Percentiles rank a stretch among this genome's conserved stretches.
phyloP scores from a whole-genome alignment of 2,888 invertebrate genomes.

The Dinocampus coccinellae region DNA sequence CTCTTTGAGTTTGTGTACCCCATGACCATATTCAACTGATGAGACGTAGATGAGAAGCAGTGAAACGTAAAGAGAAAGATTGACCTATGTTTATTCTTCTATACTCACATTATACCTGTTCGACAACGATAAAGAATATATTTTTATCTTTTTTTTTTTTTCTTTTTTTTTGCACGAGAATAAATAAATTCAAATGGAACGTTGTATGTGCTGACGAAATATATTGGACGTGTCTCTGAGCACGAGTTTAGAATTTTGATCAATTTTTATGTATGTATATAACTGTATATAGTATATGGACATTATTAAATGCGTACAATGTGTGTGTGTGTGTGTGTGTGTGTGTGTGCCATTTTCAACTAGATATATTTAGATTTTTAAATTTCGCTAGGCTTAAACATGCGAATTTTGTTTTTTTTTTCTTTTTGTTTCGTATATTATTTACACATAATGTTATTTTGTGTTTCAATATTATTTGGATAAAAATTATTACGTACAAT shows the following conservation, averaged over 20 bases:
- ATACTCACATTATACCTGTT: neutral
- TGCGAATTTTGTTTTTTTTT: too few relatives aligned
- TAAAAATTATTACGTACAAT: too few relatives aligned
- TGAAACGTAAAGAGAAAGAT: neutral
- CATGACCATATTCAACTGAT: neutral
- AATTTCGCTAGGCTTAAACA: neutral
- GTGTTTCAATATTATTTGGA: too few relatives aligned
- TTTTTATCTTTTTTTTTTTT: too few relatives aligned
- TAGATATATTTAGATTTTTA: neutral
- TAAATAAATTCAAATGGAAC: neutral
- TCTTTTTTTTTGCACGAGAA: neutral
- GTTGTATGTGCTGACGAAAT: neutral
- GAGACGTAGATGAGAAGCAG: neutral
- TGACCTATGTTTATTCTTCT: neutral
- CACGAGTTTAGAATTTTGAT: slow-evolving; percentile 4
- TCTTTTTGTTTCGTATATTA: too few relatives aligned
- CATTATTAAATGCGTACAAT: neutral
- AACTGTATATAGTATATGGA: neutral
- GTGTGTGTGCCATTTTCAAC: neutral
- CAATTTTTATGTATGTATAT: neutral
- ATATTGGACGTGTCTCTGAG: slow-evolving; percentile 36
- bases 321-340: neutral
- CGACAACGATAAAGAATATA: neutral
- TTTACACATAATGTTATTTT: too few relatives aligned
- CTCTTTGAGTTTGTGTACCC: slow-evolving; percentile 9